Evolutionary conservation across 2,797 vertebrate species (phyloP).

Genomic region (Orestias chungarensis): DNA sequence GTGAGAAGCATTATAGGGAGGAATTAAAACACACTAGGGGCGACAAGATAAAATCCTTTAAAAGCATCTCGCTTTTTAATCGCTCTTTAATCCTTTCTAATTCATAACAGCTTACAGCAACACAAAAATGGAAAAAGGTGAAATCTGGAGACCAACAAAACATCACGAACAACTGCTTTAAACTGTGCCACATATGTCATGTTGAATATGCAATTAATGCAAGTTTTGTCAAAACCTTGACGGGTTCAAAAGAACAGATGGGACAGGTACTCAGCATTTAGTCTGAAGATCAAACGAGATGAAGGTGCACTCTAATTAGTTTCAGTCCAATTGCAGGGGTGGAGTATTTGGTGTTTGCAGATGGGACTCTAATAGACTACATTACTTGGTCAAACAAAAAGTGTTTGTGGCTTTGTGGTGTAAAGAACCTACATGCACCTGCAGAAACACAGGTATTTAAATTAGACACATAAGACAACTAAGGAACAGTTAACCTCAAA

Average conservation of each 20-base stretch:
- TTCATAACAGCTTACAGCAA: constrained; percentile 23
- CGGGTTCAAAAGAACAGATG: constrained; percentile 17
- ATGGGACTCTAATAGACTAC: not conserved
- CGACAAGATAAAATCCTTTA: constrained; percentile 24
- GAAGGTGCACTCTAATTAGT: not conserved
- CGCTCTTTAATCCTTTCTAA: constrained; percentile 41
- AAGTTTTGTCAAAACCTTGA: constrained; percentile 42
- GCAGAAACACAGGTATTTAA: not conserved
- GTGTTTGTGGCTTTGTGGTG: not conserved
- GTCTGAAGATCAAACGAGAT: constrained; percentile 10
- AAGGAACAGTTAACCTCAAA: not conserved
- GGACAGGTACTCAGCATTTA: constrained; percentile 42
- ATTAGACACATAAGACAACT: not conserved
- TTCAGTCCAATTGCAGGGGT: not conserved
- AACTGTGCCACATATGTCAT: too few species aligned
- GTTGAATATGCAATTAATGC: not conserved
- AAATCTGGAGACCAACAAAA: constrained; percentile 31
- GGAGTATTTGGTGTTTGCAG: not conserved
- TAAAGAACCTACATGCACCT: not conserved
- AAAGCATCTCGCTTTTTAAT: constrained; percentile 29
- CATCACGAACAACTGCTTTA: constrained; percentile 16
- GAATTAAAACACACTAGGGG: constrained; percentile 19
- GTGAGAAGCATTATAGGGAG: not conserved
- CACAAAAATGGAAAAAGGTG: constrained; percentile 34
- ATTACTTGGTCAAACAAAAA: not conserved